Evolutionary conservation across 2,797 vertebrate species (phyloP).

Genomic region (Protosalanx chinensis): DNA sequence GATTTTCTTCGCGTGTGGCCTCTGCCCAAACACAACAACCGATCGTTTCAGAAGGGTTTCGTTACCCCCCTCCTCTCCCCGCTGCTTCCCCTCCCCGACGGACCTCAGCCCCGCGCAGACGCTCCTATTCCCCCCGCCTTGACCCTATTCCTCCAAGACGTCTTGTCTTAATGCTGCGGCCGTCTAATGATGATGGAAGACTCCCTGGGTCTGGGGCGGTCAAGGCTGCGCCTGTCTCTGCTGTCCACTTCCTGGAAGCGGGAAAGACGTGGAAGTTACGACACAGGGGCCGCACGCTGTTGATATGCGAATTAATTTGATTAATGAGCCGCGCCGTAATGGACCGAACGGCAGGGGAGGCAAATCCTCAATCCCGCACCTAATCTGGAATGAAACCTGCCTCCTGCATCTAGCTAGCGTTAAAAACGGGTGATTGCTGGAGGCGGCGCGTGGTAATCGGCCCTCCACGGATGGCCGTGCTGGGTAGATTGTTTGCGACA

Average conservation of each 20-base stretch:
- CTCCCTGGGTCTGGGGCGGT: too few relatives aligned
- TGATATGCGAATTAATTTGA: slow-evolving; percentile 27
- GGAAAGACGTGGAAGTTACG: neutral
- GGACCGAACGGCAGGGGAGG: slow-evolving; percentile 4
- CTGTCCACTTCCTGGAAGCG: neutral
- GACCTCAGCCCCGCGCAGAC: too few relatives aligned
- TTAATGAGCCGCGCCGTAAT: slow-evolving; percentile 21
- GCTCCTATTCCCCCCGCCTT: too few relatives aligned
- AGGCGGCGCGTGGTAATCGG: neutral
- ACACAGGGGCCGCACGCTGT: slow-evolving; percentile 10
- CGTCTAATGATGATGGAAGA: neutral
- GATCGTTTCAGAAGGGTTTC: slow-evolving; percentile 42
- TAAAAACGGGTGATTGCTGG: neutral
- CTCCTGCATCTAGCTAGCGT: neutral
- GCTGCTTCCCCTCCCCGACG: neutral
- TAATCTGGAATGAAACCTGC: slow-evolving; percentile 16
- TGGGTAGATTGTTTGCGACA: slow-evolving; percentile 2
- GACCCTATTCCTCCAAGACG: too few relatives aligned
- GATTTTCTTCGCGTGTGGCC: slow-evolving; percentile 25
- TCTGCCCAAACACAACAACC: slow-evolving; percentile 42
- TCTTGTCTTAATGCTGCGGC: neutral
- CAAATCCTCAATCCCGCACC: slow-evolving; percentile 12
- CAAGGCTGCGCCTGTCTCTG: neutral
- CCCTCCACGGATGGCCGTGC: neutral
- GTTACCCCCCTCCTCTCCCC: slow-evolving; percentile 4